phyloP scores from a whole-genome alignment of 2,888 invertebrate genomes.

The Metalampra italica region DNA sequence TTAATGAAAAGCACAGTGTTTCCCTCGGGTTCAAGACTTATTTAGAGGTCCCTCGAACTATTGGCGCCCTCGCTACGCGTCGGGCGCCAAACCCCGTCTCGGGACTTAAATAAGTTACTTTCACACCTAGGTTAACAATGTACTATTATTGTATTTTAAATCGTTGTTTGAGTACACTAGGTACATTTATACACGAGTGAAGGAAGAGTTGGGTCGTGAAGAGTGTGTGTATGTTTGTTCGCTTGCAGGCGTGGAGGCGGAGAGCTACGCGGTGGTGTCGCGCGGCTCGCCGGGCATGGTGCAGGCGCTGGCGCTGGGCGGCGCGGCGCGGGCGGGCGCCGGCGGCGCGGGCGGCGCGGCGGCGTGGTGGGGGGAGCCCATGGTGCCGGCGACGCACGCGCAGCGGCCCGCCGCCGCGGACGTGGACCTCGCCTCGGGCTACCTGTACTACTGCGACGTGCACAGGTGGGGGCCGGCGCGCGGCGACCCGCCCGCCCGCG shows the following conservation, averaged over 20 bases:
- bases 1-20: too few species aligned
- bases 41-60: too few species aligned
- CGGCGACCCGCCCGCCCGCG: constrained; percentile 24
- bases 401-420: constrained; percentile 83
- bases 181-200: too few species aligned
- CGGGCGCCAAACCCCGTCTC: too few species aligned
- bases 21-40: too few species aligned
- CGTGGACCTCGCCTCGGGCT: constrained; percentile 79
- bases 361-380: constrained; percentile 82
- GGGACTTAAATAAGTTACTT: too few species aligned
- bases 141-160: too few species aligned
- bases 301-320: constrained; percentile 77
- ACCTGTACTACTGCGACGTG: constrained; percentile 81
- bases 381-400: constrained; percentile 84
- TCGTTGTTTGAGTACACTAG: too few species aligned
- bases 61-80: too few species aligned
- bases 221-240: neutral
- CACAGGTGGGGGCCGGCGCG: constrained; percentile 62
- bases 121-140: too few species aligned
- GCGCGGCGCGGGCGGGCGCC: constrained; percentile 18
- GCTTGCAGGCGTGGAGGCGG: constrained; percentile 71
- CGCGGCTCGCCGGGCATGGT: constrained; percentile 82
- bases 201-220: too few species aligned
- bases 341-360: constrained; percentile 48
- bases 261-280: constrained; percentile 78